These are phyloP conservation scores for Stenichneumon culpator DNA, from an alignment of 2,888 invertebrate genomes.

Conservation along the genomic window DNA sequence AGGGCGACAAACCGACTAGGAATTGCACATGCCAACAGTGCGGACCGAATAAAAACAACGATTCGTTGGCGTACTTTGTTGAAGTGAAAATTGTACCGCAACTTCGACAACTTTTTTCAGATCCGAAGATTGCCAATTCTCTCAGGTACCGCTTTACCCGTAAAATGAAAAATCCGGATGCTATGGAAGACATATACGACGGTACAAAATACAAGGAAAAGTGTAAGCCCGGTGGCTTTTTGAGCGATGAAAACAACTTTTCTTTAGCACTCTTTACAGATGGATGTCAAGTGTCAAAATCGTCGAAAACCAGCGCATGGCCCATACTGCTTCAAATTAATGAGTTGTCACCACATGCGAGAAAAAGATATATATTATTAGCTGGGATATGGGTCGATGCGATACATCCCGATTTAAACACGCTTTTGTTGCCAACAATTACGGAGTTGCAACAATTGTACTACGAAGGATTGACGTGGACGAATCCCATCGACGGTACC, in stretches of 20 bases:
- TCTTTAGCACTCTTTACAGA: conserved; percentile 54
- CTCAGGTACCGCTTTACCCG: conserved; percentile 20
- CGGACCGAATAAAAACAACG: neutral
- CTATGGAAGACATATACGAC: conserved; percentile 62
- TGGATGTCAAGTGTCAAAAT: conserved; percentile 15
- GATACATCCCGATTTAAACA: conserved; percentile 1
- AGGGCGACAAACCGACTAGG: neutral
- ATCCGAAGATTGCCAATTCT: conserved; percentile 15
- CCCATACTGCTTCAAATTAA: conserved; percentile 40
- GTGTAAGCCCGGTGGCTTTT: conserved; percentile 46
- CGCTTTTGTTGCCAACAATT: conserved; percentile 15
- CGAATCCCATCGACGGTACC: neutral
- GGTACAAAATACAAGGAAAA: conserved; percentile 42
- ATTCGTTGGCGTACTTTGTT: conserved; percentile 23
- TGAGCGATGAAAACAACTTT: conserved; percentile 43
- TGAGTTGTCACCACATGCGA: conserved; percentile 58
- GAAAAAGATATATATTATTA: conserved; percentile 39
- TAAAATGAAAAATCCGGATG: conserved; percentile 16
- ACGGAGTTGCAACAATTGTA: neutral
- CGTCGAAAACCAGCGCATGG: too few relatives aligned
- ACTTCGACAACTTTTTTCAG: conserved; percentile 21
- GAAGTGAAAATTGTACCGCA: conserved; percentile 21
- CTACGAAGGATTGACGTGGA: neutral
- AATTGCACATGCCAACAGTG: conserved; percentile 22
- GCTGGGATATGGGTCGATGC: conserved; percentile 30